Percentiles rank a stretch among this genome's conserved stretches.
phyloP scores from a whole-genome alignment of 2,797 vertebrate species.

The Tangara arthus region DNA sequence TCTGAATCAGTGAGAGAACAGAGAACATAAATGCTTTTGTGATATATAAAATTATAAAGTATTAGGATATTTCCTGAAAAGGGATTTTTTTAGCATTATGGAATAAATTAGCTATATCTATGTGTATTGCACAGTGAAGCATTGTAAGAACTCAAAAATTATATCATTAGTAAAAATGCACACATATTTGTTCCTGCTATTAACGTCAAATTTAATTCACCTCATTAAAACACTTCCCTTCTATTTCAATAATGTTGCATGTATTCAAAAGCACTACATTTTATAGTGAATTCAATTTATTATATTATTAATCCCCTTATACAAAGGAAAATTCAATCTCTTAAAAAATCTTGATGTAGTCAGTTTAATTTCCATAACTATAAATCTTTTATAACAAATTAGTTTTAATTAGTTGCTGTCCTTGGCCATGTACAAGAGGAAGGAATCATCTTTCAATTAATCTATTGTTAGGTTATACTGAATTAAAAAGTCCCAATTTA shows the following conservation, averaged over 20 bases:
- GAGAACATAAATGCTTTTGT: not conserved
- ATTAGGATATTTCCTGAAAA: not conserved
- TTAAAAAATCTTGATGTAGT: conserved; percentile 47
- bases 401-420: conserved; percentile 57
- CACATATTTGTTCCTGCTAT: not conserved
- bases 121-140: not conserved
- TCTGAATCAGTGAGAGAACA: not conserved
- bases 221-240: conserved; percentile 4
- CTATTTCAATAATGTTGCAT: not conserved
- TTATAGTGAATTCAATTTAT: conserved; percentile 22
- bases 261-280: conserved; percentile 7
- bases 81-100: not conserved
- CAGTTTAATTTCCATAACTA: conserved; percentile 54
- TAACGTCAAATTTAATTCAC: not conserved
- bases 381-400: conserved; percentile 51
- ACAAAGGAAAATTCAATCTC: conserved; percentile 30
- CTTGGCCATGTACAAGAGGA: not conserved
- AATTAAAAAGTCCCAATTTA: not conserved
- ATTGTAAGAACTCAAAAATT: not conserved
- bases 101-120: not conserved
- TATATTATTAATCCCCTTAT: conserved; percentile 44
- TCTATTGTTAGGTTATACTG: conserved; percentile 1
- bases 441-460: not conserved
- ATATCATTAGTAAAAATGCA: not conserved
- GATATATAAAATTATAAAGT: too few species aligned